Percentiles rank a stretch among this genome's conserved stretches.
These are phyloP conservation scores for Hemiprocne comata DNA, from an alignment of 2,113 vertebrate genomes.

Conservation along the genomic window DNA sequence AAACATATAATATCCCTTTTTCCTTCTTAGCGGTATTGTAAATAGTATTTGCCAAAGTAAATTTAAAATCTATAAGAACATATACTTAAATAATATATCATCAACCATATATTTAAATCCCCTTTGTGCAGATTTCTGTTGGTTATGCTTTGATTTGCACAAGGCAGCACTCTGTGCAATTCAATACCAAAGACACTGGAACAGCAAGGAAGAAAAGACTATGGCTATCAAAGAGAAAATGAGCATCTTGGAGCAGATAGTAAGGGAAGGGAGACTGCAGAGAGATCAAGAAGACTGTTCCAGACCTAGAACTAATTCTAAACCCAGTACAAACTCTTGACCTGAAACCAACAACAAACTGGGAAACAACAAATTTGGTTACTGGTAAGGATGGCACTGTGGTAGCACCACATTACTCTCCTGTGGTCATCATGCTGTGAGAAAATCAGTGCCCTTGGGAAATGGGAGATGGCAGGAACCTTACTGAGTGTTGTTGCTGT, in stretches of 20 bases:
- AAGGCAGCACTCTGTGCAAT: neutral
- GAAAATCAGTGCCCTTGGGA: neutral
- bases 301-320: neutral
- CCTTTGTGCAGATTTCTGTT: neutral
- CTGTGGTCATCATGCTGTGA: neutral
- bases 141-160: neutral
- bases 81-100: neutral
- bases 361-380: neutral
- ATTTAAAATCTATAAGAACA: neutral
- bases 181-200: neutral
- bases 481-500: constrained; percentile 10
- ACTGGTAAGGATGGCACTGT: neutral
- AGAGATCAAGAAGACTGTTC: neutral
- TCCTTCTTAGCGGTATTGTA: neutral
- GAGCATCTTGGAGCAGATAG: neutral
- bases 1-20: neutral
- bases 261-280: neutral
- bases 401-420: neutral
- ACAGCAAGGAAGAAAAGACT: neutral
- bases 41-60: neutral
- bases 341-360: neutral
- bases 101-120: neutral
- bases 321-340: neutral
- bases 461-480: neutral
- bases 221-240: neutral